phyloP scores from a whole-genome alignment of 2,888 invertebrate species.

The Caenorhabditis becei region DNA sequence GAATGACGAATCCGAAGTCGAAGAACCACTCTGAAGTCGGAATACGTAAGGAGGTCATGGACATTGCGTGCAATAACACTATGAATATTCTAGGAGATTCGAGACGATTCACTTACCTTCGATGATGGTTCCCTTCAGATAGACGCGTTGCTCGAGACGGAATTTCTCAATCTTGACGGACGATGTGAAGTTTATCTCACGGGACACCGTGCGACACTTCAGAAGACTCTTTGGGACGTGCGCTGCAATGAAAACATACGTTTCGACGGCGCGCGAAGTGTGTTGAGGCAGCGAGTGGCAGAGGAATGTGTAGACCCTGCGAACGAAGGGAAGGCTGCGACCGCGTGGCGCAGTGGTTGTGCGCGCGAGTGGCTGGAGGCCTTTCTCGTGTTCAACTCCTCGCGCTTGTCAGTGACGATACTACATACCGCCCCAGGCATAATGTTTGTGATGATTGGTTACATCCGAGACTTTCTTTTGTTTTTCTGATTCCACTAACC shows the following conservation, averaged over 20 bases:
- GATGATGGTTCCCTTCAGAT: constrained; percentile 84
- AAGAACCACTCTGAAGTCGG: constrained; percentile 92
- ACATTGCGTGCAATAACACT: constrained; percentile 43
- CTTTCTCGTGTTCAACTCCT: constrained; percentile 27
- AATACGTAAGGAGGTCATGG: constrained; percentile 2
- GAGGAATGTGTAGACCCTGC: constrained; percentile 12
- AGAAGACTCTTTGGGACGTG: constrained; percentile 96
- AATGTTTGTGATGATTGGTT: constrained; percentile 66
- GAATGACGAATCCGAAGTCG: constrained; percentile 98
- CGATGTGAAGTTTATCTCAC: constrained; percentile 85
- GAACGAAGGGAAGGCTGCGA: neutral
- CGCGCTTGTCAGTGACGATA: constrained; percentile 62
- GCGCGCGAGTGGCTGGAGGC: constrained; percentile 8
- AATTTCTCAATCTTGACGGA: constrained; percentile 95
- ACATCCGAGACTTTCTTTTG: constrained; percentile 57
- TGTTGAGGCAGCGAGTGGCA: neutral
- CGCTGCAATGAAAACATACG: constrained; percentile 84
- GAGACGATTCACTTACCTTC: constrained; percentile 75
- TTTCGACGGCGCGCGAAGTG: neutral
- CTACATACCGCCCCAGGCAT: constrained; percentile 65
- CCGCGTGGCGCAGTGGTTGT: constrained; percentile 52
- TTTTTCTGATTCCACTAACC: constrained; percentile 63
- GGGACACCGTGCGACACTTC: constrained; percentile 88
- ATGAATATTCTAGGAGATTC: constrained; percentile 29
- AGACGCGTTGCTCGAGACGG: constrained; percentile 90